phyloP scores from a whole-genome alignment of 2,113 vertebrate genomes.

The Saimiri boliviensis region DNA sequence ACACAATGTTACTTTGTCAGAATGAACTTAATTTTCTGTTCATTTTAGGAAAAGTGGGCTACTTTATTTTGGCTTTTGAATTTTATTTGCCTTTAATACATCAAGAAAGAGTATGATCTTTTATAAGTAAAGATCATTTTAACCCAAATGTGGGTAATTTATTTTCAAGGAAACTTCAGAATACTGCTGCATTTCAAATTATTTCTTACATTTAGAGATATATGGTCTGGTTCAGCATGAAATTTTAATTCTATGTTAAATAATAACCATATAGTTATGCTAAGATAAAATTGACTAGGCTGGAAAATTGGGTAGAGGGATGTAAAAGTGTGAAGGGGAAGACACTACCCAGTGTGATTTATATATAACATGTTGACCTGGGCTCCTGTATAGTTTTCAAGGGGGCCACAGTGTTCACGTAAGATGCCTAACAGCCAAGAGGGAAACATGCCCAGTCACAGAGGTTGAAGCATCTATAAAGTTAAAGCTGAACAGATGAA shows the following conservation, averaged over 20 bases:
- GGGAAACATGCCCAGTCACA: background rate
- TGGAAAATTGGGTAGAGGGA: background rate
- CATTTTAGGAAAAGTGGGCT: constrained; percentile 13
- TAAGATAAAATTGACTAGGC: background rate
- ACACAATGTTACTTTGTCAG: background rate
- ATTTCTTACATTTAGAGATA: background rate
- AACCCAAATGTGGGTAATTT: background rate
- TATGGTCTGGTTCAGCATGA: background rate
- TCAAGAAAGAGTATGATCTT: background rate
- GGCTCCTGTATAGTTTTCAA: background rate
- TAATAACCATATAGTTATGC: background rate
- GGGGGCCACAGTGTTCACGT: background rate
- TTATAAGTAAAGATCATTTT: constrained; percentile 21
- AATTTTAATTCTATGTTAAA: background rate
- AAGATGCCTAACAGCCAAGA: background rate
- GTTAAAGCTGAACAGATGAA: background rate
- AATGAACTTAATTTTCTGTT: constrained; percentile 38
- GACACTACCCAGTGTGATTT: background rate
- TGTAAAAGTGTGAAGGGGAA: background rate
- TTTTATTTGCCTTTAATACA: constrained; percentile 23
- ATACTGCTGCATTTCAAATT: background rate
- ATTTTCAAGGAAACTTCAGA: background rate
- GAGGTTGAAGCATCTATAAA: background rate
- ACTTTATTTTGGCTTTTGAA: constrained; percentile 21
- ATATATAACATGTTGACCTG: background rate